Percentiles rank a stretch among this genome's conserved stretches.
Evolutionary conservation across 2,888 invertebrate species (phyloP).

Genomic region (Cataglyphis albicans): DNA sequence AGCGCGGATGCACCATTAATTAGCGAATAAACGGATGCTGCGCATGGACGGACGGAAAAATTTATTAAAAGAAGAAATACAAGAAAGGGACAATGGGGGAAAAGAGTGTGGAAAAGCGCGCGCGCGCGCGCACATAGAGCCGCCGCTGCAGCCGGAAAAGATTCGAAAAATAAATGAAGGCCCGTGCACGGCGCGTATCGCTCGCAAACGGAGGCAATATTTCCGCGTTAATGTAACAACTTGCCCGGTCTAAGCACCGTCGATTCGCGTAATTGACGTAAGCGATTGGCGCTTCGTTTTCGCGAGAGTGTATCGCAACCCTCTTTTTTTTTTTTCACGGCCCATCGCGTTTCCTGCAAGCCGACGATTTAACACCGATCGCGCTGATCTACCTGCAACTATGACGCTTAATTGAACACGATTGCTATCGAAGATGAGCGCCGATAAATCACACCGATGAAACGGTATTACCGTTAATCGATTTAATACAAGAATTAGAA

Average conservation of each 20-base stretch:
- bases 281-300: constrained; percentile 59
- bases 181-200: constrained; percentile 33
- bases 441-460: constrained; percentile 45
- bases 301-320: constrained; percentile 44
- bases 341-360: constrained; percentile 45
- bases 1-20: constrained; percentile 43
- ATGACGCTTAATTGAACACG: constrained; percentile 63
- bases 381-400: constrained; percentile 29
- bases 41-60: constrained; percentile 31
- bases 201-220: constrained; percentile 55
- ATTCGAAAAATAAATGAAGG: constrained; percentile 51
- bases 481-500: neutral
- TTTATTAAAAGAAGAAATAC: constrained; percentile 34
- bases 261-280: constrained; percentile 58
- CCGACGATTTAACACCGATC: constrained; percentile 58
- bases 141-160: constrained; percentile 25
- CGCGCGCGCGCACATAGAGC: neutral
- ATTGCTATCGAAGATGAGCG: constrained; percentile 58
- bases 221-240: constrained; percentile 59
- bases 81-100: constrained; percentile 9
- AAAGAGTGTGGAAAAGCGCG: neutral
- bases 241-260: constrained; percentile 45
- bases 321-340: constrained; percentile 49
- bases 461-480: constrained; percentile 36
- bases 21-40: constrained; percentile 43